Base-by-base conservation (phyloP, 2,888 invertebrate species). In the Parnassius orleans region DNA sequence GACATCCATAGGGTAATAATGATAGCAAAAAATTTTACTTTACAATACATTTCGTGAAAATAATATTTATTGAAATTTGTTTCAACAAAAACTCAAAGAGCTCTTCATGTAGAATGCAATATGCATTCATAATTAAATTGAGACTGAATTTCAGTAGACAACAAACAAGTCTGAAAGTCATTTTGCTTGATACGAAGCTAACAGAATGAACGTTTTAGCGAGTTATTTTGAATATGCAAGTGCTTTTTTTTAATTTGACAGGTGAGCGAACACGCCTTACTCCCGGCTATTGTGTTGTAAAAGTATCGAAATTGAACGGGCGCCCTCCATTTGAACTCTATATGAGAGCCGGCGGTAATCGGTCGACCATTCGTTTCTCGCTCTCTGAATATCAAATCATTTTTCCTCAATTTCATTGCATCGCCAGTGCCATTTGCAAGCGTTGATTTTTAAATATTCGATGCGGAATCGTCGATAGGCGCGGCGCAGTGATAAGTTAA, bases 251-350 rank as follows among this genome's bases (percentile, higher is more conserved):
- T 90, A 89, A 91, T 91, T 90, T 90, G 86, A 86, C 87, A 90
- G 88, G 86, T 89, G 88, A 90, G 73, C 76, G 91, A 84, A 71
- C 90, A 86, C 89, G 87, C 89, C 90, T 90, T 88, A 81, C 86
- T 83, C 79, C 73, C 78, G 74, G 78, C 90, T 82, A 90, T 90
- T 90, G 90, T 90, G 81, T 87, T 84, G 86, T 81, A 78, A 89
- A 87, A 89, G 90, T 90, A 90, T 90, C 87, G 87, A 86, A 90
- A 90, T 90, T 89, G 90, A 86, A 89, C 85, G 82, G 77, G 78
- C 81, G 77, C 79, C 77, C 83, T 89, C 90, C 89, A 89, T 88
- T 90, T 87, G 82, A 81, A 80, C 70, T 70, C 79, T 82, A 78
- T 84, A 82, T 83, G 79, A 77, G 74, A 78, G 79, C 76, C 75